phyloP scores from a whole-genome alignment of 2,113 vertebrate genomes.

The Pholis gunnellus region DNA sequence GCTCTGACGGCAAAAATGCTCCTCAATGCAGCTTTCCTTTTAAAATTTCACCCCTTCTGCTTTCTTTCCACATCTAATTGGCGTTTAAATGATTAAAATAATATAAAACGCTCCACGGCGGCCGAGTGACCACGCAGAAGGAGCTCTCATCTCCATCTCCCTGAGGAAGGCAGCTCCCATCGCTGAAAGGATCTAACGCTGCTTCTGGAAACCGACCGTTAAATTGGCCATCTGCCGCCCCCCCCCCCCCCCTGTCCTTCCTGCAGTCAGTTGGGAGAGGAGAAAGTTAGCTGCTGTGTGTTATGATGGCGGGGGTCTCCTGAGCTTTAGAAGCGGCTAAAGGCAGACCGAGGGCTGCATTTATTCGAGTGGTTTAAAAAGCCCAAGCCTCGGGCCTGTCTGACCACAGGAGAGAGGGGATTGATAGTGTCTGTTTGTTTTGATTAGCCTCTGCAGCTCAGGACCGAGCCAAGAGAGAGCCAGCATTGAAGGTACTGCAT shows the following conservation, averaged over 20 bases:
- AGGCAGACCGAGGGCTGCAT: conserved; percentile 3
- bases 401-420: conserved; percentile 46
- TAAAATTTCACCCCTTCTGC: conserved; percentile 25
- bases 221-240: conserved; percentile 71
- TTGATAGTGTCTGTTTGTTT: conserved; percentile 57
- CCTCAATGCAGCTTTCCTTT: background rate
- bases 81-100: conserved; percentile 62
- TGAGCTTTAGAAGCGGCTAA: conserved; percentile 38
- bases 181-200: conserved; percentile 40
- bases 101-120: conserved; percentile 49
- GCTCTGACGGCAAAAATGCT: background rate
- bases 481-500: conserved; percentile 14
- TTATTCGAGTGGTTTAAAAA: conserved; percentile 49
- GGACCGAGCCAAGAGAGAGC: conserved; percentile 35
- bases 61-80: conserved; percentile 61
- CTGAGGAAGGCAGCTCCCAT: conserved; percentile 37
- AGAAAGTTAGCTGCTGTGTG: conserved; percentile 36
- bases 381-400: conserved; percentile 36
- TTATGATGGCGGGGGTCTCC: conserved; percentile 57
- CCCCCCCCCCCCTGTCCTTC: background rate
- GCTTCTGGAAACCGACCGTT: conserved; percentile 61
- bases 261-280: conserved; percentile 41
- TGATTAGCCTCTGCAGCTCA: conserved; percentile 54
- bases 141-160: conserved; percentile 29
- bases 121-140: conserved; percentile 33